phyloP scores from a whole-genome alignment of 2,888 invertebrate genomes.

The Aradus depressus region DNA sequence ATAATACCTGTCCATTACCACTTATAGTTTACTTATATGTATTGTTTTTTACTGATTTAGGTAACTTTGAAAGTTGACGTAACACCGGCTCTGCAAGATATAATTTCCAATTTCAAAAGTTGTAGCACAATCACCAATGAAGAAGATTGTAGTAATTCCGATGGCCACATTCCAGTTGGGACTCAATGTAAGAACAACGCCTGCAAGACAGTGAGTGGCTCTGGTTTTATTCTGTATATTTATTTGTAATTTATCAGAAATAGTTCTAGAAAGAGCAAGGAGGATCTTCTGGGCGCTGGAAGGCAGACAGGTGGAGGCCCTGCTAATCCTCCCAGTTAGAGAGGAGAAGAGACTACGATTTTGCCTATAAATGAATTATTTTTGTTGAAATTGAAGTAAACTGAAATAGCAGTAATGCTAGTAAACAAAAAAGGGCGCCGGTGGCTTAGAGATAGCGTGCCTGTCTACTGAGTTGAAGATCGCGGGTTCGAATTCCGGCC shows the following conservation, averaged over 20 bases:
- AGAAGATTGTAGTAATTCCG: neutral
- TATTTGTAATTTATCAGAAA: neutral
- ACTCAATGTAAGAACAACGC: slow-evolving; percentile 78
- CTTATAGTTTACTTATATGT: neutral
- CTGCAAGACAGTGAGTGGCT: slow-evolving; percentile 46
- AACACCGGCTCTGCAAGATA: slow-evolving; percentile 54
- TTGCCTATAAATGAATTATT: no score
- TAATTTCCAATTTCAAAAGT: slow-evolving; percentile 35
- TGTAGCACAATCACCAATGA: slow-evolving; percentile 22
- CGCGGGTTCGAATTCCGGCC: no score
- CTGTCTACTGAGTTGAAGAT: no score
- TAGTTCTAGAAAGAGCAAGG: neutral
- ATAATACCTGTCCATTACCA: neutral
- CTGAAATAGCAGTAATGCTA: no score
- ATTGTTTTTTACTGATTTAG: slow-evolving; percentile 32
- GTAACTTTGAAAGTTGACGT: slow-evolving; percentile 46
- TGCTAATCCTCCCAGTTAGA: no score
- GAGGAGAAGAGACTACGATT: no score
- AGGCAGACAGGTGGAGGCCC: no score
- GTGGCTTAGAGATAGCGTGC: no score
- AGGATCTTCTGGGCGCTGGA: no score
- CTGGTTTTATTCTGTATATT: neutral
- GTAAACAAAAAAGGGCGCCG: no score
- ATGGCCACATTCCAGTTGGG: slow-evolving; percentile 50
- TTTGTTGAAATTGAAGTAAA: no score